Evolutionary conservation across 2,113 vertebrate genomes (phyloP).

Genomic region (Sisor rabdophorus): DNA sequence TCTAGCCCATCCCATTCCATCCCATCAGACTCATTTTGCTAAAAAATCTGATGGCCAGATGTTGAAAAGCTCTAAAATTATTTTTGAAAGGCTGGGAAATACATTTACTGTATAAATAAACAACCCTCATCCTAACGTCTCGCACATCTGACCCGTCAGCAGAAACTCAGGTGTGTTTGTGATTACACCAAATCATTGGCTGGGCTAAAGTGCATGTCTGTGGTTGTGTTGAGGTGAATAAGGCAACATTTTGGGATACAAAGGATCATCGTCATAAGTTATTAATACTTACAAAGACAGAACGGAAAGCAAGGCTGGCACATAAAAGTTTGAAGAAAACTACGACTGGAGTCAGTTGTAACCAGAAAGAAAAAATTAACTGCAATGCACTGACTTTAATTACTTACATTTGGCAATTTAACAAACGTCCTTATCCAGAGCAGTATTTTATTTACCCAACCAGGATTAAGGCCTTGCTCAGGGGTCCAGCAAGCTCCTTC

Average conservation of each 20-base stretch:
- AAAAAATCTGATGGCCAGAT: slow-evolving; percentile 68
- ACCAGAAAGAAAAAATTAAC: too few species aligned
- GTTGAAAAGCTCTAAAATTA: slow-evolving; percentile 49
- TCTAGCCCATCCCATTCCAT: slow-evolving; percentile 36
- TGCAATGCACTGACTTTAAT: too few species aligned
- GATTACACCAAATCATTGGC: not conserved
- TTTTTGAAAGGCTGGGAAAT: slow-evolving; percentile 57
- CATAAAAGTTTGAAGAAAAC: not conserved
- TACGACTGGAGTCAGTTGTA: not conserved
- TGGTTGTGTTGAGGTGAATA: not conserved
- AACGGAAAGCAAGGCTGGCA: not conserved
- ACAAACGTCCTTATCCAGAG: too few species aligned
- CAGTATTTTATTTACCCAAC: too few species aligned
- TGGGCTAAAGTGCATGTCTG: not conserved
- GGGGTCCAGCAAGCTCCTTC: too few species aligned
- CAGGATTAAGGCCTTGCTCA: too few species aligned
- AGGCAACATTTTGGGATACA: too few species aligned
- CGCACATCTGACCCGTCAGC: not conserved
- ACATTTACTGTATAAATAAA: slow-evolving; percentile 55
- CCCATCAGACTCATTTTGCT: slow-evolving; percentile 49
- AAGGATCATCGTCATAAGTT: not conserved
- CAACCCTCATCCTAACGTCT: slow-evolving; percentile 18
- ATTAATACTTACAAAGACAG: not conserved
- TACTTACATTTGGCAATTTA: too few species aligned
- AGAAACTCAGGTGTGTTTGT: slow-evolving; percentile 8